Evolutionary conservation across 1,140 invertebrate genomes (phyloP).

Genomic region (Nylanderia fulva): DNA sequence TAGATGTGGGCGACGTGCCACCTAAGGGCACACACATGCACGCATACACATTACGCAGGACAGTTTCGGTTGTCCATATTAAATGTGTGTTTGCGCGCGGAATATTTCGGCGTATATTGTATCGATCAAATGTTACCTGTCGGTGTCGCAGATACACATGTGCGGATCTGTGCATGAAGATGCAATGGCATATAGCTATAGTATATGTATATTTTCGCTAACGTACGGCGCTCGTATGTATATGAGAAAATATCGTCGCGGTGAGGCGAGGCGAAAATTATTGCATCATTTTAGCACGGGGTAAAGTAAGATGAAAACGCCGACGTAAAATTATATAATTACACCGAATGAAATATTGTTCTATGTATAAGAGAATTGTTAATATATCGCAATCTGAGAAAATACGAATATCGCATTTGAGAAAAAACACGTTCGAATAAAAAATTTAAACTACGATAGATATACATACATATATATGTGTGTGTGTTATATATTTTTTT

Average conservation of each 20-base stretch:
- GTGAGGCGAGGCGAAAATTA: constrained; percentile 39
- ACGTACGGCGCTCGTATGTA: constrained; percentile 6
- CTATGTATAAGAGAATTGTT: neutral
- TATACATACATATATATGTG: neutral
- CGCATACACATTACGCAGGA: constrained; percentile 22
- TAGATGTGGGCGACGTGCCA: constrained; percentile 28
- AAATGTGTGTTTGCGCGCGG: constrained; percentile 25
- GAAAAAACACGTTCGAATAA: neutral
- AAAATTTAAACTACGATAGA: neutral
- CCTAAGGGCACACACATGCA: constrained; percentile 39
- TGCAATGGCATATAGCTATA: constrained; percentile 31
- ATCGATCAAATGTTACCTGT: constrained; percentile 69
- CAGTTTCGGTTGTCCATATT: constrained; percentile 32
- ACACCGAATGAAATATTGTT: neutral
- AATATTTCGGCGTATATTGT: constrained; percentile 38
- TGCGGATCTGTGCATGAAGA: too few relatives aligned
- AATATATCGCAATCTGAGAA: too few relatives aligned
- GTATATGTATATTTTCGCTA: constrained; percentile 47
- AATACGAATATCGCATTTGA: neutral
- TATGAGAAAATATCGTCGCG: constrained; percentile 39
- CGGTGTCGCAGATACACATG: constrained; percentile 47
- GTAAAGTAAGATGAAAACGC: constrained; percentile 8
- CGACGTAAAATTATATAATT: constrained; percentile 16
- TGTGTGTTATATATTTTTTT: too few relatives aligned
- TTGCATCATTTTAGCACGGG: constrained; percentile 33